These are phyloP conservation scores for Aviceda cuculoides DNA, from an alignment of 2,797 vertebrate species.

Conservation along the genomic window DNA sequence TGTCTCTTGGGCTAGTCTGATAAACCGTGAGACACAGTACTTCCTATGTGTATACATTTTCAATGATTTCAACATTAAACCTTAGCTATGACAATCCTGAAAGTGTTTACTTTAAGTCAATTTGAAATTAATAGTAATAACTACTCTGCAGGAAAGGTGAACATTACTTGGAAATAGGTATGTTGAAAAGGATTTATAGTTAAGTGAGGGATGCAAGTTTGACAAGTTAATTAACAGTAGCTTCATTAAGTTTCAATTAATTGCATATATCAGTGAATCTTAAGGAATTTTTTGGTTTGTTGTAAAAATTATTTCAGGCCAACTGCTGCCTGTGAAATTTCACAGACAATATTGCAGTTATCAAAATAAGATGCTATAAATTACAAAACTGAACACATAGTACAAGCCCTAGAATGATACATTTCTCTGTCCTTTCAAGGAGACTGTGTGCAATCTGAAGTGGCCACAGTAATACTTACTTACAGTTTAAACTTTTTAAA, in stretches of 20 bases:
- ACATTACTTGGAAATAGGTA: not conserved
- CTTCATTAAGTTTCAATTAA: not conserved
- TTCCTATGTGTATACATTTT: not conserved
- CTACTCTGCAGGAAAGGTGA: not conserved
- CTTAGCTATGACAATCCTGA: not conserved
- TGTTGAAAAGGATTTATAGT: not conserved
- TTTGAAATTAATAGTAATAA: not conserved
- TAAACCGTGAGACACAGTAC: not conserved
- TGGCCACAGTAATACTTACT: not conserved
- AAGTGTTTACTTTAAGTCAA: not conserved
- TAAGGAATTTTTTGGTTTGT: not conserved
- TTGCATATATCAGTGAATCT: not conserved
- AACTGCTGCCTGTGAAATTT: not conserved
- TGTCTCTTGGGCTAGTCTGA: not conserved
- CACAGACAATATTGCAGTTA: not conserved
- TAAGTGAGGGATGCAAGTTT: not conserved
- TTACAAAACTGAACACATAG: not conserved
- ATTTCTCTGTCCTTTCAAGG: not conserved
- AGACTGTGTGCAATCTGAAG: not conserved
- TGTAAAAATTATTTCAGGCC: not conserved
- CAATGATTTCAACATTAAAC: not conserved
- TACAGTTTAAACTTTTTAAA: not conserved
- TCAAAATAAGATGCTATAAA: not conserved
- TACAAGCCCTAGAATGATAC: not conserved
- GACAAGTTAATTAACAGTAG: not conserved